Base-by-base conservation (phyloP, 2,797 vertebrate genomes). In the Graptemys geographica region DNA sequence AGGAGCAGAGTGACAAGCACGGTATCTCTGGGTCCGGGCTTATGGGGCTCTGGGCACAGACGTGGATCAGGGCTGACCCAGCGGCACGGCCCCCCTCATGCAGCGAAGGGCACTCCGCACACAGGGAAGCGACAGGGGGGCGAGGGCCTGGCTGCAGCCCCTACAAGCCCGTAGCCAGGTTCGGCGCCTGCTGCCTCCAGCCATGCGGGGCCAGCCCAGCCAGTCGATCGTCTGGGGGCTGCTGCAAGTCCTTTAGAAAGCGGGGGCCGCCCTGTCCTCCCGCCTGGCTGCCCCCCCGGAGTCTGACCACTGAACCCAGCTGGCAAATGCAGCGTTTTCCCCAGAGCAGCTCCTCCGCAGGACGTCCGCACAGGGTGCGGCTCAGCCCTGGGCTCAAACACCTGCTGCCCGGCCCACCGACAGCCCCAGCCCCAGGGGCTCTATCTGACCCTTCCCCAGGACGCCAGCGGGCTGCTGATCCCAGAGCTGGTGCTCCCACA, bases 401-500 rank as follows among this genome's bases (percentile, higher is more conserved):
- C 79, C 31, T 16, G 31, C 49, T n/a, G n/a, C 18, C 49, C 3
- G 1, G 79, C 33, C 16, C 79, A 6, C 51, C 5, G 9, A 15
- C 28, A n/a, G 18, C 27, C 28, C 21, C 47, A 49, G 15, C 13
- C 25, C 79, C 11, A 44, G 37, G 41, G 37, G 72, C 28, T 16
- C 74, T 27, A 27, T 44, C 74, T 15, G 41, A 27, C 25, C 74
- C 44, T 28, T 47, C 74, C 27, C 41, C 41, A 15, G 41, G 11
- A 15, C 25, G 6, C 27, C 13, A 27, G 19, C 7, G 2, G 3
- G 5, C 25, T 3, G 8, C 25, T 4, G 8, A 47, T 25, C 79
- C 47, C 33, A 4, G 37, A 31, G 31, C 82, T 37, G 18, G 18
- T 5, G 88, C 74, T 33, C n/a, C 87, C 83, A 87, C 41, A 98